phyloP scores from a whole-genome alignment of 1,140 invertebrate species.

The Orius laevigatus region DNA sequence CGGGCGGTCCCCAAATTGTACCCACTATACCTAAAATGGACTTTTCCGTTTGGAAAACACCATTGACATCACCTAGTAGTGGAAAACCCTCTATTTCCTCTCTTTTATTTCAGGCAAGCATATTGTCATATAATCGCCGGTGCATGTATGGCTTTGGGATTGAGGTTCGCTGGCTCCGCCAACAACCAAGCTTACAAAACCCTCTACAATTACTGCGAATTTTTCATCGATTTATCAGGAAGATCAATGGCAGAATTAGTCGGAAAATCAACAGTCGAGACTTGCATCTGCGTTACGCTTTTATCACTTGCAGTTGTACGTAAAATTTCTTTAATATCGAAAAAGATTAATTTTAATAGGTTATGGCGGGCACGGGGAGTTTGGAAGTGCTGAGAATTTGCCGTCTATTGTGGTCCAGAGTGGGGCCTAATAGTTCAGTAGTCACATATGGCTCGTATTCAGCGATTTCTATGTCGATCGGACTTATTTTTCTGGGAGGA shows the following conservation, averaged over 20 bases:
- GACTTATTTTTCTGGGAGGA: conserved; percentile 85
- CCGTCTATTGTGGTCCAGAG: conserved; percentile 59
- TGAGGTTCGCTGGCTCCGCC: conserved; percentile 85
- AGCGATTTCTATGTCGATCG: conserved; percentile 85
- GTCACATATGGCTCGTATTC: conserved; percentile 85
- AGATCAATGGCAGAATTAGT: conserved; percentile 69
- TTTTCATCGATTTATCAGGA: conserved; percentile 43
- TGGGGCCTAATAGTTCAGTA: conserved; percentile 40
- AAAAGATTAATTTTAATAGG: conserved; percentile 29
- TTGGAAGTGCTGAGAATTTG: conserved; percentile 71
- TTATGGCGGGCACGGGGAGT: conserved; percentile 89
- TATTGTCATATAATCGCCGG: conserved; percentile 93
- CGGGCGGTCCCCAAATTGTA: no score
- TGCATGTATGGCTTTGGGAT: conserved; percentile 81
- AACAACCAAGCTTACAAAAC: conserved; percentile 64
- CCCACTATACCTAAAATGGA: no score
- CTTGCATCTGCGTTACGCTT: conserved; percentile 69
- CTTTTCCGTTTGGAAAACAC: no score
- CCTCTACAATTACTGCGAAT: conserved; percentile 46
- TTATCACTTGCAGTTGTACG: conserved; percentile 60
- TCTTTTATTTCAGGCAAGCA: no score
- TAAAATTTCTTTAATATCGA: no score
- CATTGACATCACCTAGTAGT: no score
- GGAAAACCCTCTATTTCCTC: no score
- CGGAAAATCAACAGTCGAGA: conserved; percentile 77